These are phyloP conservation scores for Ochropacha duplaris DNA, from an alignment of 2,888 invertebrate species.

Conservation along the genomic window DNA sequence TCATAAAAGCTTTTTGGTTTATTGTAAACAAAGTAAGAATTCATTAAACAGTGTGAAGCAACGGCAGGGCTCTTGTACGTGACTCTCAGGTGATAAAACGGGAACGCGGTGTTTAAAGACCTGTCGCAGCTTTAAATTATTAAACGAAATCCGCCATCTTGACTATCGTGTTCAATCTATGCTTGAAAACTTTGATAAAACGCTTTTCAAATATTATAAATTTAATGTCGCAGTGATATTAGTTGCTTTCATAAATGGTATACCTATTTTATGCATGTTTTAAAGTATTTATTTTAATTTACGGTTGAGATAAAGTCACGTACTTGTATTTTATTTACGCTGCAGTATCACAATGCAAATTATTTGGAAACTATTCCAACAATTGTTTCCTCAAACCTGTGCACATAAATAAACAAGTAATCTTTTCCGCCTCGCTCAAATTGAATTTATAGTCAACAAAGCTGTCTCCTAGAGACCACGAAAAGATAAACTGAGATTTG, in stretches of 20 bases:
- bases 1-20: conserved; percentile 71
- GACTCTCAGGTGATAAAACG: conserved; percentile 65
- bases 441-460: conserved; percentile 79
- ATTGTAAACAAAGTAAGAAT: conserved; percentile 75
- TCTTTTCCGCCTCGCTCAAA: conserved; percentile 65
- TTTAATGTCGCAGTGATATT: no score
- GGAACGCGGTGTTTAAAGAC: conserved; percentile 42
- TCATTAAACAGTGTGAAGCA: conserved; percentile 61
- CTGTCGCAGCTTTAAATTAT: conserved; percentile 55
- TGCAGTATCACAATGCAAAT: neutral
- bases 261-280: no score
- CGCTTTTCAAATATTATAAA: neutral
- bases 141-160: conserved; percentile 47
- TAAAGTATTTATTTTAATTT: no score
- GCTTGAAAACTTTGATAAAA: neutral
- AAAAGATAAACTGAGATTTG: conserved; percentile 80
- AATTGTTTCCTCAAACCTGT: conserved; percentile 11
- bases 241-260: no score
- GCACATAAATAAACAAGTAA: conserved; percentile 53
- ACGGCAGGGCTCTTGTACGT: conserved; percentile 56
- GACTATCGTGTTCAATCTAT: conserved; percentile 31
- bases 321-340: neutral
- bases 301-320: no score
- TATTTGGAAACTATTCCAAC: conserved; percentile 10
- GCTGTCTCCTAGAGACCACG: conserved; percentile 69